A percentile compares a stretch with the other conserved stretches of the same genome.
phyloP scores from a whole-genome alignment of 2,888 invertebrate genomes.

The Papilio elwesi region DNA sequence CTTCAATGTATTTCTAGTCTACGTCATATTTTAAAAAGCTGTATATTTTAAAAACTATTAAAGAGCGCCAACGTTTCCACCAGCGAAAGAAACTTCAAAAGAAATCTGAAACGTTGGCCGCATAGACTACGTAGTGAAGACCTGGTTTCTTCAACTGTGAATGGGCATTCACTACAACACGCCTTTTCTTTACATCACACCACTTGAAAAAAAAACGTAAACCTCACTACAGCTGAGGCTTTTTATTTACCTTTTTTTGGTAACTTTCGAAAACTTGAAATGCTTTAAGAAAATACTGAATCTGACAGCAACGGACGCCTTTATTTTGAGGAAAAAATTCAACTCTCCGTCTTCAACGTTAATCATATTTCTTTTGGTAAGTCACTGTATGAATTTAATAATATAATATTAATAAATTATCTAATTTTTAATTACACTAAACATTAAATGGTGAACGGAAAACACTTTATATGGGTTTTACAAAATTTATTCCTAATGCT shows the following conservation, averaged over 20 bases:
- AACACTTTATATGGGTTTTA: no score
- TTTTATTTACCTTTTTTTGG: constrained; percentile 32
- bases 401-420: no score
- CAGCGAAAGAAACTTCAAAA: constrained; percentile 34
- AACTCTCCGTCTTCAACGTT: background rate
- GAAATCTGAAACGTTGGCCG: constrained; percentile 36
- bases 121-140: constrained; percentile 35
- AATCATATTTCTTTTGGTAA: constrained; percentile 1
- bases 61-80: constrained; percentile 22
- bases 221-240: constrained; percentile 14
- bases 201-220: constrained; percentile 35
- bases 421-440: no score
- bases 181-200: constrained; percentile 38
- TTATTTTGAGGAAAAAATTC: constrained; percentile 1
- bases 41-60: constrained; percentile 27
- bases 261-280: constrained; percentile 26
- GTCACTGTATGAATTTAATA: no score
- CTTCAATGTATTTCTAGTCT: background rate
- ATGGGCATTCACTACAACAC: constrained; percentile 38
- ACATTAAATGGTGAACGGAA: no score
- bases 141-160: constrained; percentile 40
- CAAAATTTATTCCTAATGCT: no score
- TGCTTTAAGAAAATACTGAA: constrained; percentile 27
- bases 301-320: constrained; percentile 11
- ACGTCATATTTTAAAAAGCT: constrained; percentile 13